These are phyloP conservation scores for Tupiocoris notatus DNA, from an alignment of 2,888 invertebrate genomes.

Conservation along the genomic window DNA sequence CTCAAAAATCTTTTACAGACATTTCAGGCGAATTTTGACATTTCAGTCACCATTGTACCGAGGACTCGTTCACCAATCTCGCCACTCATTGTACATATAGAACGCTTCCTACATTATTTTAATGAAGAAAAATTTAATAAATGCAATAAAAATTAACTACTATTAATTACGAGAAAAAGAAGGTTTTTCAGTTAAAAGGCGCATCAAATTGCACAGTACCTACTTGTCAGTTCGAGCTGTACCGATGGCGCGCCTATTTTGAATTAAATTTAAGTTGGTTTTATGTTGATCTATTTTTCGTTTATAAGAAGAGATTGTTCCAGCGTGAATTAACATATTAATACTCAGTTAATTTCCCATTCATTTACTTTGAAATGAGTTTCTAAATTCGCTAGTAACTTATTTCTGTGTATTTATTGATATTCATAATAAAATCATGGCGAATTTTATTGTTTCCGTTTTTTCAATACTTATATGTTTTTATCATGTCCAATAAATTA, in stretches of 20 bases:
- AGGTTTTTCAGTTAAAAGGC: background rate
- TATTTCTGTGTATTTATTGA: background rate
- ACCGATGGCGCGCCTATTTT: background rate
- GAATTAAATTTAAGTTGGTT: background rate
- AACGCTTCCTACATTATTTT: too few relatives aligned
- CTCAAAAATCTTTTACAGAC: too few relatives aligned
- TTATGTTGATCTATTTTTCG: background rate
- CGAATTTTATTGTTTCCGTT: background rate
- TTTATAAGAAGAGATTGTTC: background rate
- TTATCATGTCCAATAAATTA: slow-evolving; percentile 34
- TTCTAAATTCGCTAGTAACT: background rate
- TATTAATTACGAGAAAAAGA: background rate
- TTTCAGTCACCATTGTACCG: too few relatives aligned
- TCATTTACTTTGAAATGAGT: background rate
- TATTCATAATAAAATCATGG: background rate
- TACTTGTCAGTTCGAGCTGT: background rate
- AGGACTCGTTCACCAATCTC: background rate
- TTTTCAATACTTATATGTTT: background rate
- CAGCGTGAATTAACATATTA: background rate
- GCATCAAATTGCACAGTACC: background rate
- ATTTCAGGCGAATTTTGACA: too few relatives aligned
- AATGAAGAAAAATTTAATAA: too few relatives aligned
- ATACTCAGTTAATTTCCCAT: background rate
- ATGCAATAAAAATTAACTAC: background rate
- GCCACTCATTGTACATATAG: background rate